Evolutionary conservation across 1,140 invertebrate genomes (phyloP).

Genomic region (Drosophila ogumai): DNA sequence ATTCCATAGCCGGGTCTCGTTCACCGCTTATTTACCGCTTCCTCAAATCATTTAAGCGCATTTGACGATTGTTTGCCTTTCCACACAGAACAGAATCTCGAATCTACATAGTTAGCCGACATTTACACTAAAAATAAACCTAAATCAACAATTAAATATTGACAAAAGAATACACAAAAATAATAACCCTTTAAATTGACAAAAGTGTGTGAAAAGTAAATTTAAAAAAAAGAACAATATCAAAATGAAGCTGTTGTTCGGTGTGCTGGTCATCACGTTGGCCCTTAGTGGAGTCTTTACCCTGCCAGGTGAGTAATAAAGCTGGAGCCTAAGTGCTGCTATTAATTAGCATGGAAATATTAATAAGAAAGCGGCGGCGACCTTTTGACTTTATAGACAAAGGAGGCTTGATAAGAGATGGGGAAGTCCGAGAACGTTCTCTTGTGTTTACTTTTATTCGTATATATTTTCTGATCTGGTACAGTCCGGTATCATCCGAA

Average conservation of each 20-base stretch:
- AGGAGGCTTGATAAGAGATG: slow-evolving; percentile 55
- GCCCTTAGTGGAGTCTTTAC: slow-evolving; percentile 62
- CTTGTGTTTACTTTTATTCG: not conserved
- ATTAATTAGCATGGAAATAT: slow-evolving; percentile 7
- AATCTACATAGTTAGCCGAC: slow-evolving; percentile 45
- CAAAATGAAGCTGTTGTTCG: slow-evolving; percentile 73
- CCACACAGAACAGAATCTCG: slow-evolving; percentile 66
- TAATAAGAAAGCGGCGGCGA: slow-evolving; percentile 29
- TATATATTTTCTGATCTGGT: slow-evolving; percentile 4
- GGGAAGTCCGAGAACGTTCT: slow-evolving; percentile 4
- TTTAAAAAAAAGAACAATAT: too few relatives aligned
- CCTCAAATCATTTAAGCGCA: slow-evolving; percentile 80
- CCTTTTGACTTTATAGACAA: slow-evolving; percentile 60
- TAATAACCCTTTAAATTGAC: slow-evolving; percentile 2
- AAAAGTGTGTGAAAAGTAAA: slow-evolving; percentile 38
- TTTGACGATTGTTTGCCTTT: slow-evolving; percentile 77
- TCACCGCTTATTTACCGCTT: slow-evolving; percentile 75
- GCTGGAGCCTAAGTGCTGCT: not conserved
- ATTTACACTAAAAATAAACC: slow-evolving; percentile 33
- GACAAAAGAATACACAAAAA: slow-evolving; percentile 24
- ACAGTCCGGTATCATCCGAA: slow-evolving; percentile 4
- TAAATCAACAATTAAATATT: slow-evolving; percentile 36
- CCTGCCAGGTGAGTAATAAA: slow-evolving; percentile 71
- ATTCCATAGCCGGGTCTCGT: slow-evolving; percentile 22
- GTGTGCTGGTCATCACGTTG: slow-evolving; percentile 56